Conservation (phyloP, 2,113 vertebrate species). For the Phaethornis superciliosus region DNA sequence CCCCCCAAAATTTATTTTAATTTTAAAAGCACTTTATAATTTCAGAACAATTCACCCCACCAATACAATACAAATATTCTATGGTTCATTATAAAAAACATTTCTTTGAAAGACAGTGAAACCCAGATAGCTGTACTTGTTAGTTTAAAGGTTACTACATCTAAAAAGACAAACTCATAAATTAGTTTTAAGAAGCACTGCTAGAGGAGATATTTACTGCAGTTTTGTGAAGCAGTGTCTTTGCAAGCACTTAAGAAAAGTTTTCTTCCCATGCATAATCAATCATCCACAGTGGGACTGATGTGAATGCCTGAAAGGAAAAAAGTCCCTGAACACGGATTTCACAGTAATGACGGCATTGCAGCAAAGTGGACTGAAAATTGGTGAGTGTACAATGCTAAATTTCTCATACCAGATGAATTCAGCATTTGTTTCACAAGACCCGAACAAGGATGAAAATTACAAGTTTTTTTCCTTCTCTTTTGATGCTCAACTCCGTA, state of each 20-base stretch:
- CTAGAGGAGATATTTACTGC: background rate
- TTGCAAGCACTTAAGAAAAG: background rate
- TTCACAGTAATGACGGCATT: background rate
- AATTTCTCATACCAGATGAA: background rate
- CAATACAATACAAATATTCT: background rate
- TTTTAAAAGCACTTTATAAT: background rate
- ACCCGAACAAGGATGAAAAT: background rate
- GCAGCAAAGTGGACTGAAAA: background rate
- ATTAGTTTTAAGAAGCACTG: background rate
- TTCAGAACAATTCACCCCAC: background rate
- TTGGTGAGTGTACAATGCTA: background rate
- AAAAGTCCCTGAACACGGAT: background rate
- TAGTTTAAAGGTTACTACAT: background rate
- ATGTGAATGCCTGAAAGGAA: background rate
- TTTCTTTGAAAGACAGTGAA: background rate
- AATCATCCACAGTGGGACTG: background rate
- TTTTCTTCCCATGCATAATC: background rate
- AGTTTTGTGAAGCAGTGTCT: background rate
- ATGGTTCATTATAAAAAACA: background rate
- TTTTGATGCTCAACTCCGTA: background rate
- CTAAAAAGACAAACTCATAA: slow-evolving; percentile 2
- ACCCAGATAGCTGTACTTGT: background rate
- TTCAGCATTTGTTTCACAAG: background rate
- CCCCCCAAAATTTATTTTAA: background rate
- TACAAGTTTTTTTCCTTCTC: background rate